phyloP scores from a whole-genome alignment of 1,140 invertebrate genomes.

The Drosophila ficusphila region DNA sequence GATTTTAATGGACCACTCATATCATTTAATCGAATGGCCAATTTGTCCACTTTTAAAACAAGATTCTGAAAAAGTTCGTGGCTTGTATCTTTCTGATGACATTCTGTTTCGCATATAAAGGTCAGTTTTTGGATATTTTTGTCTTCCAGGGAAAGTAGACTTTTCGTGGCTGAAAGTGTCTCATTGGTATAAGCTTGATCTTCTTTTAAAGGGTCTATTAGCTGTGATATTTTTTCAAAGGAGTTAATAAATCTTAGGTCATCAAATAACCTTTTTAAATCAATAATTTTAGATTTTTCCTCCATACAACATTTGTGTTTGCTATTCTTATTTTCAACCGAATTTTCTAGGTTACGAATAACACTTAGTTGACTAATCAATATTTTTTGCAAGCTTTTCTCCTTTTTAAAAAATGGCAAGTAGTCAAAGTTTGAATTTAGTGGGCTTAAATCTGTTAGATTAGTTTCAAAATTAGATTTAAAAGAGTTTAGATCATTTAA shows the following conservation, averaged over 20 bases:
- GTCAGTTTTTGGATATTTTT: background rate
- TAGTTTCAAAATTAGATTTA: background rate
- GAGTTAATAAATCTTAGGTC: background rate
- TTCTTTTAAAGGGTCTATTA: background rate
- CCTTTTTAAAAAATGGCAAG: background rate
- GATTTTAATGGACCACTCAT: background rate
- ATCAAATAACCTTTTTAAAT: background rate
- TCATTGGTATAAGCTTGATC: background rate
- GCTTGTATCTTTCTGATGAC: background rate
- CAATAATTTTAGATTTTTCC: background rate
- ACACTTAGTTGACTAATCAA: background rate
- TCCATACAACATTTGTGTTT: background rate
- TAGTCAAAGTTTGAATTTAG: background rate
- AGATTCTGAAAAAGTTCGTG: background rate
- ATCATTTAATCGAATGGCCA: slow-evolving; percentile 12
- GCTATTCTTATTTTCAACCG: too few species aligned
- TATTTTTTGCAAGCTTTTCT: background rate
- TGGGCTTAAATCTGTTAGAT: background rate
- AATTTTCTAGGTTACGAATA: background rate
- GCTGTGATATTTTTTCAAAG: background rate
- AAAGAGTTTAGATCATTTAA: background rate
- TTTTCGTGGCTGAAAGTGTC: background rate
- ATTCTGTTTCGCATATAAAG: background rate
- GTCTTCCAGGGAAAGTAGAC: background rate
- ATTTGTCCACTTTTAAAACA: background rate